Conservation (phyloP, 1,140 invertebrate genomes). For the Caerostris darwini region DNA sequence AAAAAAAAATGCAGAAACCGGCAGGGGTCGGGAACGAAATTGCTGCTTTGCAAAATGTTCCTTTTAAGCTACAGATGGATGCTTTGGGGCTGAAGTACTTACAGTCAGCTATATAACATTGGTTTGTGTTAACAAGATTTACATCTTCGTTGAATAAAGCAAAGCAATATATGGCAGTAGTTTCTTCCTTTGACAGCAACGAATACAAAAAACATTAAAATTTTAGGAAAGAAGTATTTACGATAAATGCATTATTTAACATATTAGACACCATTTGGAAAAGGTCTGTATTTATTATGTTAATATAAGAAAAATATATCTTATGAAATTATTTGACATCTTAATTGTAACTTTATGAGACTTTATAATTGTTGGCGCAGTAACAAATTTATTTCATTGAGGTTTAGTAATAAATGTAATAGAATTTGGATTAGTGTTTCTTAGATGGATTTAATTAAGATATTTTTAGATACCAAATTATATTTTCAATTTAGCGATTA, state of each 20-base stretch:
- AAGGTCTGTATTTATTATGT: too few relatives aligned
- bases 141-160: constrained; percentile 8
- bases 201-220: neutral
- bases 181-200: neutral
- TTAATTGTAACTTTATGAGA: too few relatives aligned
- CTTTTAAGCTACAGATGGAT: neutral
- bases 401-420: too few relatives aligned
- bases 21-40: neutral
- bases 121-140: neutral
- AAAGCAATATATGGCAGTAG: neutral
- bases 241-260: neutral
- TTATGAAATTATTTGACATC: too few relatives aligned
- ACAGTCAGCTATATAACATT: neutral
- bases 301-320: too few relatives aligned
- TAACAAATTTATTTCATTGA: too few relatives aligned
- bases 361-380: too few relatives aligned
- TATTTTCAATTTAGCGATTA: too few relatives aligned
- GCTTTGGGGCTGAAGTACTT: neutral
- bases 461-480: too few relatives aligned
- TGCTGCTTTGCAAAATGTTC: constrained; percentile 21
- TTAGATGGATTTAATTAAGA: too few relatives aligned
- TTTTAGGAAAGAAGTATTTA: neutral
- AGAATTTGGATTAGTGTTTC: too few relatives aligned
- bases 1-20: neutral
- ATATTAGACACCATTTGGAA: too few relatives aligned